phyloP scores from a whole-genome alignment of 1,140 invertebrate genomes.

The Zaprionus ghesquierei region DNA sequence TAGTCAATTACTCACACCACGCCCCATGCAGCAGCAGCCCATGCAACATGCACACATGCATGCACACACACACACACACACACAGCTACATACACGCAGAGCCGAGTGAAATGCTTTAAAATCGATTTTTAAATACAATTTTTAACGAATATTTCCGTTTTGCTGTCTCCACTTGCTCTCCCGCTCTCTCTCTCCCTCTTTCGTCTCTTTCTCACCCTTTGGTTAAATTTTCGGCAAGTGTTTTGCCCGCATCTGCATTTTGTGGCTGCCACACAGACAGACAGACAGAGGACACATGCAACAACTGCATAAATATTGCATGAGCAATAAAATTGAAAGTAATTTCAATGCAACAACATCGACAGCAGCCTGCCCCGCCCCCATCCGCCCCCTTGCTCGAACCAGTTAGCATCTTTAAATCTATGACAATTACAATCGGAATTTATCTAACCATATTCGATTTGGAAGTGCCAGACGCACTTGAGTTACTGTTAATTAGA shows the following conservation, averaged over 20 bases:
- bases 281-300: background rate
- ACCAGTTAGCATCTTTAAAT: conserved; percentile 38
- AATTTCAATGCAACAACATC: conserved; percentile 35
- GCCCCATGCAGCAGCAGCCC: conserved; percentile 10
- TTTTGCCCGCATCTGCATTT: conserved; percentile 19
- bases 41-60: conserved; percentile 8
- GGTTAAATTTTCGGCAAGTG: conserved; percentile 30
- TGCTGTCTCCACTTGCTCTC: background rate
- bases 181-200: background rate
- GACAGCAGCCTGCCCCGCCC: background rate
- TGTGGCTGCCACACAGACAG: background rate
- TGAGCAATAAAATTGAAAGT: conserved; percentile 64
- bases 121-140: conserved; percentile 50
- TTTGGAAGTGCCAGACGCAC: conserved; percentile 23
- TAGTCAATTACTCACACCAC: conserved; percentile 76
- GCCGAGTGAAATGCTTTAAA: conserved; percentile 44
- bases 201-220: background rate
- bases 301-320: conserved; percentile 57
- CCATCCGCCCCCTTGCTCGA: background rate
- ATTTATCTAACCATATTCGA: conserved; percentile 52
- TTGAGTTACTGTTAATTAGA: conserved; percentile 71
- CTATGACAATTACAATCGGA: conserved; percentile 63
- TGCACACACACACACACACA: conserved; percentile 3
- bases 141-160: conserved; percentile 21
- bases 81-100: conserved; percentile 14